These are phyloP conservation scores for Stigmatopora nigra DNA, from an alignment of 2,113 vertebrate genomes.

Conservation along the genomic window DNA sequence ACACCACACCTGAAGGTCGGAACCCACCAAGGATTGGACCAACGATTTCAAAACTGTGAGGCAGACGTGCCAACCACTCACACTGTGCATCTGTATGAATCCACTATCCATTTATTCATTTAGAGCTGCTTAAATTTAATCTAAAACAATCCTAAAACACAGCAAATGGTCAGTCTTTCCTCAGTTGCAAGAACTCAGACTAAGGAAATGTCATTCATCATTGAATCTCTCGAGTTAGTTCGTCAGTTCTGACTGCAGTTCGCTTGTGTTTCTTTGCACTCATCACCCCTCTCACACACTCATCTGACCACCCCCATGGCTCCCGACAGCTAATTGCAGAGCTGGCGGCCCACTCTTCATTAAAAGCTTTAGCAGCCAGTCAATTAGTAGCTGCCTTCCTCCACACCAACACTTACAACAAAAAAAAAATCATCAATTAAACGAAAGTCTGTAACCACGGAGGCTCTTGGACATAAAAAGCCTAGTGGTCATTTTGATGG, in stretches of 20 bases:
- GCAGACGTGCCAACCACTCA: too few species aligned
- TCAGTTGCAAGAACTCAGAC: neutral
- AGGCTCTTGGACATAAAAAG: constrained; percentile 43
- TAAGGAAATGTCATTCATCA: constrained; percentile 1
- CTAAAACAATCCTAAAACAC: neutral
- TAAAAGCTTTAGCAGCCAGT: constrained; percentile 63
- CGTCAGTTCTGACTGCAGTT: neutral
- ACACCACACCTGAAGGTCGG: too few species aligned
- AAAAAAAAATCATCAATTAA: constrained; percentile 12
- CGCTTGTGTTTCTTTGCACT: neutral
- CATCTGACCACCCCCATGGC: constrained; percentile 21
- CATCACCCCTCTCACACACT: neutral
- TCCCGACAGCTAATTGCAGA: constrained; percentile 59
- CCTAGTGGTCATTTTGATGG: constrained; percentile 34
- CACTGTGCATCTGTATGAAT: too few species aligned
- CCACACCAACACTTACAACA: constrained; percentile 12
- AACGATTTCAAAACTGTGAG: too few species aligned
- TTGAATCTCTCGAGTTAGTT: neutral
- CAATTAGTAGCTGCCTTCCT: constrained; percentile 60
- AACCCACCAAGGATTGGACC: too few species aligned
- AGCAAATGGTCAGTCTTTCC: neutral
- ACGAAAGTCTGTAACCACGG: constrained; percentile 49
- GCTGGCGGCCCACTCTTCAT: constrained; percentile 51
- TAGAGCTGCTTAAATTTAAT: neutral
- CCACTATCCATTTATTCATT: too few species aligned